These are phyloP conservation scores for Ceratothoa steindachneri DNA, from an alignment of 2,888 invertebrate species.

Conservation along the genomic window DNA sequence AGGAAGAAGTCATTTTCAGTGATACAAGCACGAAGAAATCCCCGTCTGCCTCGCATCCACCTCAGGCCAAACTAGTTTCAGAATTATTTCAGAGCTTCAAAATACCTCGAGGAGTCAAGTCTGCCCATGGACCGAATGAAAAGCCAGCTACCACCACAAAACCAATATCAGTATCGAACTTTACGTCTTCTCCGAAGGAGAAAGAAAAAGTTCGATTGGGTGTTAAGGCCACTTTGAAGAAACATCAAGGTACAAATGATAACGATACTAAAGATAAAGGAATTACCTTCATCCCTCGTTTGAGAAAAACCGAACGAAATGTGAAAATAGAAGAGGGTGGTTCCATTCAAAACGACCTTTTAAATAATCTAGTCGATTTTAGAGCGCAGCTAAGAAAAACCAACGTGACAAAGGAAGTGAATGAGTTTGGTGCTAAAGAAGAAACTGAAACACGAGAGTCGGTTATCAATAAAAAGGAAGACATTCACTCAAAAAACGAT, in stretches of 20 bases:
- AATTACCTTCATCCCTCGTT: constrained; percentile 49
- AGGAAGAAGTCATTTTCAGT: constrained; percentile 34
- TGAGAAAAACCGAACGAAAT: constrained; percentile 48
- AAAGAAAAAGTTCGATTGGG: constrained; percentile 50
- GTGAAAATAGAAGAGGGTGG: background rate
- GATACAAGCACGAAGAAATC: constrained; percentile 27
- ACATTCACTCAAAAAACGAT: background rate
- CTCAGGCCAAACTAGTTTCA: constrained; percentile 63
- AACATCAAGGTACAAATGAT: constrained; percentile 50
- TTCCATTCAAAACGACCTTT: constrained; percentile 5
- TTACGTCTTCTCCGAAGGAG: background rate
- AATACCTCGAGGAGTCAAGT: constrained; percentile 28
- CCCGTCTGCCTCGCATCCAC: background rate
- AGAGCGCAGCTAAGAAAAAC: constrained; percentile 51
- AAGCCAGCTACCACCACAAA: constrained; percentile 9
- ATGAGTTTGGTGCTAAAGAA: background rate
- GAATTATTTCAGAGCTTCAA: constrained; percentile 75
- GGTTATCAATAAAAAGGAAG: background rate
- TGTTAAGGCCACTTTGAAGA: constrained; percentile 58
- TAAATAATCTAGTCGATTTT: constrained; percentile 36
- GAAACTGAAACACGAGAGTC: background rate
- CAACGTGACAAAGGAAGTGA: constrained; percentile 26
- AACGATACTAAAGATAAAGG: constrained; percentile 37
- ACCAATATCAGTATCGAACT: background rate
- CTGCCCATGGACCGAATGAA: background rate